Percentiles rank a stretch among this genome's conserved stretches.
These are phyloP conservation scores for Xenopus laevis DNA, from an alignment of 2,113 vertebrate species.

Conservation along the genomic window DNA sequence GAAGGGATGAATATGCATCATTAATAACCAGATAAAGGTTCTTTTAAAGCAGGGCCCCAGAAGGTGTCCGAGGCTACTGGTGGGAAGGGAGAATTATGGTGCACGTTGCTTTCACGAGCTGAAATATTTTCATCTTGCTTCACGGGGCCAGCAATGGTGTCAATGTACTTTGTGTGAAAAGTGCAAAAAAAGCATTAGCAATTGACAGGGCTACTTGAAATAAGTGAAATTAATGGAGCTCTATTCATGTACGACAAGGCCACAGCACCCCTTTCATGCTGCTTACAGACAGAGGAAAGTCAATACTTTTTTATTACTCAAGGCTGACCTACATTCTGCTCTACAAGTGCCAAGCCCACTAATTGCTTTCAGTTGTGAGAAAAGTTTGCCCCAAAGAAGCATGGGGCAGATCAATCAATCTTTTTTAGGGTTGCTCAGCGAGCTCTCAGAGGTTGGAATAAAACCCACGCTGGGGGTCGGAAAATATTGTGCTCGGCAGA, in stretches of 20 bases:
- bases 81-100: constrained; percentile 62
- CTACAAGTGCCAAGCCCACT: constrained; percentile 79
- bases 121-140: constrained; percentile 79
- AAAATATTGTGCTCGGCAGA: constrained; percentile 55
- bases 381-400: constrained; percentile 80
- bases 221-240: constrained; percentile 89
- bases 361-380: constrained; percentile 86
- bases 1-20: constrained; percentile 46
- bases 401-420: constrained; percentile 82
- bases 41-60: constrained; percentile 9
- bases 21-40: constrained; percentile 51
- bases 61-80: constrained; percentile 9
- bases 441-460: constrained; percentile 64
- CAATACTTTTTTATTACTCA: constrained; percentile 91
- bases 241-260: constrained; percentile 84
- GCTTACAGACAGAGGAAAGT: constrained; percentile 87
- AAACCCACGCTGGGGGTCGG: constrained; percentile 58
- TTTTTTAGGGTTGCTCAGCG: constrained; percentile 76
- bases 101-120: constrained; percentile 54
- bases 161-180: constrained; percentile 76
- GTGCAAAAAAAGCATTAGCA: constrained; percentile 80
- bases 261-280: constrained; percentile 79
- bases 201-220: constrained; percentile 83
- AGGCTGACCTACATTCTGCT: constrained; percentile 82
- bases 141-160: constrained; percentile 65